A percentile compares a stretch with the other conserved stretches of the same genome.
Conservation (phyloP, 2,888 invertebrate genomes). For the Thelaira solivaga region DNA sequence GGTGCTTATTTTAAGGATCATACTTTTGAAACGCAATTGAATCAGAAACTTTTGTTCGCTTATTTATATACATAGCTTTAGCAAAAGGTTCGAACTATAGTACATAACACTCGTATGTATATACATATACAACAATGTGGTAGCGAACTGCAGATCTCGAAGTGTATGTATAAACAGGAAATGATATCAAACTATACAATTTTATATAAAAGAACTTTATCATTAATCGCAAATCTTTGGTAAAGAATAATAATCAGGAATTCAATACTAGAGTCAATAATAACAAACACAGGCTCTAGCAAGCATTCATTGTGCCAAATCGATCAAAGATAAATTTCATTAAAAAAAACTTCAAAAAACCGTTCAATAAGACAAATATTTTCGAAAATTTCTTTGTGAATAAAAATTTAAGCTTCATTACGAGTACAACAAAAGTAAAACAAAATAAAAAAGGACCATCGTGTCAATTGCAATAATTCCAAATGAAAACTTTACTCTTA, state of each 20-base stretch:
- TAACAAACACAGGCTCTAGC: no score
- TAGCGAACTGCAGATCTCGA: background rate
- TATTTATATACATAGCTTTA: no score
- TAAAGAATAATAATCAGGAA: background rate
- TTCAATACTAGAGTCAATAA: no score
- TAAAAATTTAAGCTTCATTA: no score
- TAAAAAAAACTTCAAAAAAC: background rate
- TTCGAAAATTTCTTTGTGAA: no score
- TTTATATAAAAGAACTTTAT: background rate
- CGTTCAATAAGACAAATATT: no score
- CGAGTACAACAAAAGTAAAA: no score
- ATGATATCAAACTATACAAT: background rate
- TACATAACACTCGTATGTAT: background rate
- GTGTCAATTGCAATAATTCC: no score
- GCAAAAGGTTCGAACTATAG: background rate
- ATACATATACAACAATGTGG: background rate
- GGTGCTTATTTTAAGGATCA: slow-evolving; percentile 37
- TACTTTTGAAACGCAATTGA: slow-evolving; percentile 29
- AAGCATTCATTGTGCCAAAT: slow-evolving; percentile 50
- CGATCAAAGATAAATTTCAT: background rate
- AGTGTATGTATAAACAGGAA: background rate
- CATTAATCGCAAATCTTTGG: no score
- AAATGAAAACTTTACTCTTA: slow-evolving; percentile 73
- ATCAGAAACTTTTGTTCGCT: no score
- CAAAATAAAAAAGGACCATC: no score